phyloP scores from a whole-genome alignment of 2,113 vertebrate species.

The Corythornis cristatus region DNA sequence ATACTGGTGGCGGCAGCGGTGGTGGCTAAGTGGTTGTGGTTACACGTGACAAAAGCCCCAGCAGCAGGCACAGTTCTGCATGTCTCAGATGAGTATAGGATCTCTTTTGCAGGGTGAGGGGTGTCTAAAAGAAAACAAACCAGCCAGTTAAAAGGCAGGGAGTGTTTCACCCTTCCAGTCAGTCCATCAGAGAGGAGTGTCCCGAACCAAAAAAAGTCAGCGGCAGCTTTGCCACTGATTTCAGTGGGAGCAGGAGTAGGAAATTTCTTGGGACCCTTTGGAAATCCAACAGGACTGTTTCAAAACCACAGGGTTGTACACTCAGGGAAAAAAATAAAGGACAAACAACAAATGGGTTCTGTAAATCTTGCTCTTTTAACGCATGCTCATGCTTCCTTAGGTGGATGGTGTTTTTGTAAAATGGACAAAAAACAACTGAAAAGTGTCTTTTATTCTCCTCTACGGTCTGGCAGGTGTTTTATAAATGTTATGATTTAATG shows the following conservation, averaged over 20 bases:
- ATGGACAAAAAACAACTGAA: background rate
- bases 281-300: background rate
- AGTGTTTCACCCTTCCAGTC: background rate
- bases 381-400: constrained; percentile 60
- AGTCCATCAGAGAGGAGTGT: background rate
- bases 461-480: background rate
- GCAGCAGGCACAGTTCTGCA: constrained; percentile 68
- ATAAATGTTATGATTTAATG: background rate
- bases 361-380: background rate
- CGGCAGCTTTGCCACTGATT: background rate
- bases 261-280: background rate
- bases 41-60: constrained; percentile 74
- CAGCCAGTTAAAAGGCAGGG: background rate
- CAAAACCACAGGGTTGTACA: background rate
- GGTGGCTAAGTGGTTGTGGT: constrained; percentile 64
- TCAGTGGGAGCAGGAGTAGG: background rate
- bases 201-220: background rate
- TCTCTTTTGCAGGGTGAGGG: constrained; percentile 74
- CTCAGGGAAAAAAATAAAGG: background rate
- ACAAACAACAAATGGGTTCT: background rate
- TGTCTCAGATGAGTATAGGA: constrained; percentile 69
- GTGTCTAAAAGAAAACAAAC: constrained; percentile 71
- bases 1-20: constrained; percentile 52
- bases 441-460: background rate
- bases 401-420: background rate